These are phyloP conservation scores for Drosophila pruinosa DNA, from an alignment of 1,140 invertebrate genomes.

Conservation along the genomic window DNA sequence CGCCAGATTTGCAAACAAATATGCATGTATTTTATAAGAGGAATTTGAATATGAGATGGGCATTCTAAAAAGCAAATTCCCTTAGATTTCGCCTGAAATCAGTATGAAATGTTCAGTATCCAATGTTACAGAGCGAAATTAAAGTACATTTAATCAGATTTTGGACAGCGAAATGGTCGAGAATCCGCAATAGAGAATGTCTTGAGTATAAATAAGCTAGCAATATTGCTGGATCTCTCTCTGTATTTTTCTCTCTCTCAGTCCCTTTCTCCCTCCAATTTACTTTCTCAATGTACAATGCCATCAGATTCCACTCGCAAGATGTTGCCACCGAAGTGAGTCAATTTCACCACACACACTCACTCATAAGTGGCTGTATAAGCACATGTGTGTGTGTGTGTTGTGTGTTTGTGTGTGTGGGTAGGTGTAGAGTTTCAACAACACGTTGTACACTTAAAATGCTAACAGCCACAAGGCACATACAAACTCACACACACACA, in stretches of 20 bases:
- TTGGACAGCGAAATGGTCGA: not conserved
- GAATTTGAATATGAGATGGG: not conserved
- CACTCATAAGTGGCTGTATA: not conserved
- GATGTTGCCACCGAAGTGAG: slow-evolving; percentile 33
- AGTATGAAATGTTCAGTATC: too few relatives aligned
- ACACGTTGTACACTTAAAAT: slow-evolving; percentile 11
- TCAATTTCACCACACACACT: slow-evolving; percentile 7
- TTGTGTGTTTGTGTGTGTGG: not conserved
- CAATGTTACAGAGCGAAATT: too few relatives aligned
- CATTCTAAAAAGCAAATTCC: not conserved
- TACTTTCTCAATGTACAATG: not conserved
- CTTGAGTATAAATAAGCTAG: not conserved
- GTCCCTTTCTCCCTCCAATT: not conserved
- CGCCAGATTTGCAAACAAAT: not conserved
- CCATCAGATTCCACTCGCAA: slow-evolving; percentile 13
- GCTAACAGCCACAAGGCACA: not conserved
- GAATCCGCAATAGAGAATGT: not conserved
- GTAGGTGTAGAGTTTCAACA: slow-evolving; percentile 7
- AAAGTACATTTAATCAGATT: not conserved
- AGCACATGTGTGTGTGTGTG: not conserved
- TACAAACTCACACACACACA: not conserved
- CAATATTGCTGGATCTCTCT: not conserved
- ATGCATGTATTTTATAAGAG: not conserved
- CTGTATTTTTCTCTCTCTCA: not conserved
- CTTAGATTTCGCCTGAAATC: not conserved